phyloP scores from a whole-genome alignment of 2,797 vertebrate species.

The Spheniscus humboldti region DNA sequence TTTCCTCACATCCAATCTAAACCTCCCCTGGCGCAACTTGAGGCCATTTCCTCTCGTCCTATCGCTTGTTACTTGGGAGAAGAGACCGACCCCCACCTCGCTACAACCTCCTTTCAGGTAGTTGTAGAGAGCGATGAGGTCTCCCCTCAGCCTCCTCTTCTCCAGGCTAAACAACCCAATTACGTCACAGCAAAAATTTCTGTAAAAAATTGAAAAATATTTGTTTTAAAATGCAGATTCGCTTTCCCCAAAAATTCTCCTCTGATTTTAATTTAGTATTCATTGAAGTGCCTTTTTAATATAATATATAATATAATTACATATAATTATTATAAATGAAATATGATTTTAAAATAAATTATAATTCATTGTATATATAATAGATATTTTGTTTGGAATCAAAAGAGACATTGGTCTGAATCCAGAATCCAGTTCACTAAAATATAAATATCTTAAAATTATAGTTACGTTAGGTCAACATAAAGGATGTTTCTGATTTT shows the following conservation, averaged over 20 bases:
- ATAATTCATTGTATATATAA: background rate
- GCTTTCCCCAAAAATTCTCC: rapidly evolving
- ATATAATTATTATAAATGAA: background rate
- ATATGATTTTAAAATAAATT: background rate
- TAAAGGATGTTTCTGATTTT: background rate
- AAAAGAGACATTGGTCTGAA: background rate
- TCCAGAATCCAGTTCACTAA: background rate
- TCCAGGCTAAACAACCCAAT: background rate
- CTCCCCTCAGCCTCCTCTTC: too few species aligned
- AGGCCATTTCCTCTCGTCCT: too few species aligned
- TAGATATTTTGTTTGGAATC: background rate
- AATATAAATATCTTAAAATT: background rate
- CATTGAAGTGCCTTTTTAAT: background rate
- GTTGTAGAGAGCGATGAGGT: too few species aligned
- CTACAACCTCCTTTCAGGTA: too few species aligned
- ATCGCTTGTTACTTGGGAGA: too few species aligned
- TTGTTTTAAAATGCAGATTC: background rate
- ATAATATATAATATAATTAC: background rate
- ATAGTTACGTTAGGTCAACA: background rate
- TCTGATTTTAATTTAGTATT: background rate
- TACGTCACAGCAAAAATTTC: background rate
- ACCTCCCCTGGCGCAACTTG: too few species aligned
- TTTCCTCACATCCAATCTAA: too few species aligned
- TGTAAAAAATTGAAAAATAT: background rate
- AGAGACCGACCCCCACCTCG: too few species aligned